phyloP scores from a whole-genome alignment of 2,888 invertebrate genomes.

The Trachelus stipa region DNA sequence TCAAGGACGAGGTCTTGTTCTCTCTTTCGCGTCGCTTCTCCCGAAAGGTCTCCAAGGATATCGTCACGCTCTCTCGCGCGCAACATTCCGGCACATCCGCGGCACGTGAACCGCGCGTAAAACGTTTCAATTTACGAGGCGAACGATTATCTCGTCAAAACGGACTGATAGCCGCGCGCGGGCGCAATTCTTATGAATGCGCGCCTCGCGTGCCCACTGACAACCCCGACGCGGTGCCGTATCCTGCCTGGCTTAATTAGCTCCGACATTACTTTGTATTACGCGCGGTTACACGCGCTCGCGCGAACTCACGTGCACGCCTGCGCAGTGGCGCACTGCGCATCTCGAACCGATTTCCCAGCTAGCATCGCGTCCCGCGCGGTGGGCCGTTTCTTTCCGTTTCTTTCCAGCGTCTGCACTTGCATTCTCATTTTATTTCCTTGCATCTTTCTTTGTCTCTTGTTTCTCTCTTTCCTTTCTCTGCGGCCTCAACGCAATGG shows the following conservation, averaged over 20 bases:
- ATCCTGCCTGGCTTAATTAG: slow-evolving; percentile 37
- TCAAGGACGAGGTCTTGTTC: not conserved
- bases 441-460: not conserved
- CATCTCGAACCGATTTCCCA: not conserved
- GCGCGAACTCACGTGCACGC: slow-evolving; percentile 29
- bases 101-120: slow-evolving; percentile 27
- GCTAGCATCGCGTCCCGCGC: no score
- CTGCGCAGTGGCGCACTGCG: slow-evolving; percentile 7
- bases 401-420: not conserved
- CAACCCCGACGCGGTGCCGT: not conserved
- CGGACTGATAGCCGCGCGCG: slow-evolving; percentile 34
- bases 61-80: slow-evolving; percentile 30
- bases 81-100: slow-evolving; percentile 24
- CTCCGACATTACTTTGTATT: slow-evolving; percentile 38
- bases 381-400: not conserved
- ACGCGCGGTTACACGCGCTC: slow-evolving; percentile 33
- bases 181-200: slow-evolving; percentile 19
- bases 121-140: slow-evolving; percentile 40
- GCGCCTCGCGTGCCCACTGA: slow-evolving; percentile 6
- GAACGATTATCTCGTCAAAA: slow-evolving; percentile 40
- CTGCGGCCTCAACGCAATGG: slow-evolving; percentile 13
- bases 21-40: not conserved
- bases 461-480: not conserved
- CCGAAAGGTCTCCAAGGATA: not conserved
- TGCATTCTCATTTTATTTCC: not conserved